These are phyloP conservation scores for Rutpela maculata DNA, from an alignment of 2,888 invertebrate genomes.

Conservation along the genomic window DNA sequence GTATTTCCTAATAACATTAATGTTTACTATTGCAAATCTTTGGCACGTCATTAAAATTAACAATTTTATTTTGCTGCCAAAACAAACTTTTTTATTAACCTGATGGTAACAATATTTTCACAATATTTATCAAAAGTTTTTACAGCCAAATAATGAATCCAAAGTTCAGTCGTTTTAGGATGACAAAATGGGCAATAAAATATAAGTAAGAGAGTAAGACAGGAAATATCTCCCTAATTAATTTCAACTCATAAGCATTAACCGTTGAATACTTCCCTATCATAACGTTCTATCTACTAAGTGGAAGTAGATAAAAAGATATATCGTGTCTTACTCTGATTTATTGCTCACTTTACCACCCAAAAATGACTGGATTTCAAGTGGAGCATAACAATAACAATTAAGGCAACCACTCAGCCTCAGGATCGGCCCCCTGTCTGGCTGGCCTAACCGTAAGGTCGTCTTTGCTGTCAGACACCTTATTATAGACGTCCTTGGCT, in stretches of 20 bases:
- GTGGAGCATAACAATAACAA: background rate
- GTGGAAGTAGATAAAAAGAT: no score
- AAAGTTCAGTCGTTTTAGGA: no score
- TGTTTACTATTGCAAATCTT: background rate
- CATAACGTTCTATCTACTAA: no score
- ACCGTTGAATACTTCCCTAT: no score
- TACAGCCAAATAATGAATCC: background rate
- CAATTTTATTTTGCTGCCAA: background rate
- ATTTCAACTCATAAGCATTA: no score
- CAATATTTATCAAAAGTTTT: background rate
- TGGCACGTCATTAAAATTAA: background rate
- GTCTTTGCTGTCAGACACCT: slow-evolving; percentile 71
- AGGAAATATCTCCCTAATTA: no score
- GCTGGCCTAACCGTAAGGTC: slow-evolving; percentile 66
- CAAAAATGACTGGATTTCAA: no score
- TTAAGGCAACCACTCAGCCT: slow-evolving; percentile 79
- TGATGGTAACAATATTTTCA: background rate
- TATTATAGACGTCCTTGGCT: slow-evolving; percentile 83
- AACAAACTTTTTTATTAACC: background rate
- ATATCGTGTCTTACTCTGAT: no score
- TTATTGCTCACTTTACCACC: no score
- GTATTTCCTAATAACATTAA: background rate
- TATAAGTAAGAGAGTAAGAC: no score
- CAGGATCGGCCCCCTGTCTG: slow-evolving; percentile 67
- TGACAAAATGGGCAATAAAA: no score